Base-by-base conservation (phyloP, 2,888 invertebrate genomes). In the Mactromeris polynyma region DNA sequence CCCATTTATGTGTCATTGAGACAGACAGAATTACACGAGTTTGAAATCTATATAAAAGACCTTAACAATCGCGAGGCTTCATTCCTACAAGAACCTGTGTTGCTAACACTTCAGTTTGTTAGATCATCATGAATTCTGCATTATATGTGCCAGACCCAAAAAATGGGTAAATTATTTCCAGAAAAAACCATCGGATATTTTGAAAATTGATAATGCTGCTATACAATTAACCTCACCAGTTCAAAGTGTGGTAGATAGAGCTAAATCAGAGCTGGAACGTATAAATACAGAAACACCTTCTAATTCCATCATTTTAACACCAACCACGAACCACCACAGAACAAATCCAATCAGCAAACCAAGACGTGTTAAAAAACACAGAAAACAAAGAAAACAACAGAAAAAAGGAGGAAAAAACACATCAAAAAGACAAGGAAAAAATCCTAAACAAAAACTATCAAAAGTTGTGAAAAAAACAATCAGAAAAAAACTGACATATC, bases 81-180 rank as follows among this genome's bases (percentile, higher is more conserved):
- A 87, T 9, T 85, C 2, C 80, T 92, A 85, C 79, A 19, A 33
- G 33, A 89, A 54, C 90, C 89, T 3, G 78, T 87, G 81, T 54
- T 84, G 31, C 26, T 92, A 11, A 92, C 91, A 81, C 91, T 91
- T 80, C 91, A 80, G n/a, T 82, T 89, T 85, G 80, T 84, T 84
- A 31, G 81, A 38, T 11, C 73, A 88, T 84, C 81, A 54, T 77
- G 42, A 51, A 54, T 6, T 81, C 85, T 77, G 91, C 89, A 46
- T n/a, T 92, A n/a, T 93, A 93, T 77, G 84, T 93, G 7, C 92
- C 93, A 14, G 89, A 92, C 86, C 81, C 89, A 82, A 91, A 73
- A 86, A 87, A 19, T 92, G 92, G 90, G 81, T 93, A 19, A 80
- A 88, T 21, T 91, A 85, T 40, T 90, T 90, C 46, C n/a, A n/a